Evolutionary conservation across 2,797 vertebrate species (phyloP), one percentile per base, ranked within the genome.

Genomic region (Amazona finschi): DNA sequence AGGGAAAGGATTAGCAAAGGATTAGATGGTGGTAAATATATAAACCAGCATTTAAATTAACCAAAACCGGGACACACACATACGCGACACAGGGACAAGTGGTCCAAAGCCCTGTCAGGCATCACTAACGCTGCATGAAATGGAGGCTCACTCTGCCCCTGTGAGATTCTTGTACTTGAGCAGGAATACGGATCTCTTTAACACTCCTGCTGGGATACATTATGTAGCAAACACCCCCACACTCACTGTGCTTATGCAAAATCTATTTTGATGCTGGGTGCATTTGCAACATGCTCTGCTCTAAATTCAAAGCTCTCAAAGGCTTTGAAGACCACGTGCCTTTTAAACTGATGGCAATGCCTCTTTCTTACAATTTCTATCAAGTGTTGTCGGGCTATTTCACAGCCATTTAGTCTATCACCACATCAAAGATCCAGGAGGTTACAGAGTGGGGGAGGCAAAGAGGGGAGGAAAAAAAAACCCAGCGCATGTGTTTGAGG

Each of bases 401-500:
- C 73, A 80, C 64, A 89, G 28, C 44, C 69, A 77, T 81, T 89
- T 55, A 69, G 57, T n/a, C 70, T 46, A 93, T 53, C 79, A 69
- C 86, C 89, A 94, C 93, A 96, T 97, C 95, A 95, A 96, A 97
- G 87, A 89, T 80, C 12, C 89, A 94, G 85, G 89, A 92, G 92
- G 75, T 87, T 96, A 75, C 55, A 41, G 58, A 69, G 60, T 6
- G 22, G 65, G 65, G 87, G 84, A 86, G 62, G 84, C 71, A 60
- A 61, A 60, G 78, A 52, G 11, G 39, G 50, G 62, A 86, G 55
- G 28, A 6, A 49, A 74, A 11, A 72, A 70, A 84, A 11, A 6
- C 77, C 78, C 77, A 66, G 9, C 12, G 12, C 84, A 52, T 87
- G 65, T 90, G 88, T 89, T 60, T 6, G 76, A 96, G 69, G 76